Conservation (phyloP, 2,113 vertebrate species). For the Chitala chitala region DNA sequence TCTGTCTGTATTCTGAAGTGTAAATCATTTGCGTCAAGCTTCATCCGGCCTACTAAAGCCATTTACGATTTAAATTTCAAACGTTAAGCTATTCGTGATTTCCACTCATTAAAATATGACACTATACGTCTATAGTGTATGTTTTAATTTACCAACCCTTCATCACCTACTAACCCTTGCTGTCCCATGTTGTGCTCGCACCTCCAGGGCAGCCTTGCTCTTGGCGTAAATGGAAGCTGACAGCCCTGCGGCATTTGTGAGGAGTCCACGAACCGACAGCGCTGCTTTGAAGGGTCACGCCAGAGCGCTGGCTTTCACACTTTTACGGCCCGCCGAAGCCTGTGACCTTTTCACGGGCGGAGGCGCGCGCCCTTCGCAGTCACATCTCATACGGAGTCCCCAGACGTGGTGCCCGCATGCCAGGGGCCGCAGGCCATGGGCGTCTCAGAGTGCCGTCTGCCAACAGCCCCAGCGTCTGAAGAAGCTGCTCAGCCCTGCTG, state of each 20-base stretch:
- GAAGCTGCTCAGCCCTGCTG: constrained; percentile 57
- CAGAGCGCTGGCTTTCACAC: constrained; percentile 55
- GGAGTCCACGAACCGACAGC: background rate
- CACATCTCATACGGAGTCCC: constrained; percentile 65
- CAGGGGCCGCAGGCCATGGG: constrained; percentile 48
- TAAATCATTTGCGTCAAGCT: background rate
- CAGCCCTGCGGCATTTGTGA: constrained; percentile 9
- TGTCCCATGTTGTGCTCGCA: background rate
- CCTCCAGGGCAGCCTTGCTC: background rate
- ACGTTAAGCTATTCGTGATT: background rate
- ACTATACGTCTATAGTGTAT: background rate
- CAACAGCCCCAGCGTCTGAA: constrained; percentile 61
- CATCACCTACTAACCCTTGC: background rate
- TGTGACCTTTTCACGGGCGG: constrained; percentile 63
- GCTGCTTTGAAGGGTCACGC: constrained; percentile 43
- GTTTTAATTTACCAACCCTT: background rate
- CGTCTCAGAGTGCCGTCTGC: constrained; percentile 60
- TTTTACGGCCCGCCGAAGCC: constrained; percentile 58
- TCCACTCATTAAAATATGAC: background rate
- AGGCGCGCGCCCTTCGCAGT: constrained; percentile 58
- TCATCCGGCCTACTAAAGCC: background rate
- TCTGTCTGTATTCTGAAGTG: background rate
- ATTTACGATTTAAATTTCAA: background rate
- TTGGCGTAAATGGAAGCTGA: constrained; percentile 5
- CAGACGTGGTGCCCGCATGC: constrained; percentile 55